phyloP scores from a whole-genome alignment of 2,888 invertebrate species.

The Agrochola macilenta region DNA sequence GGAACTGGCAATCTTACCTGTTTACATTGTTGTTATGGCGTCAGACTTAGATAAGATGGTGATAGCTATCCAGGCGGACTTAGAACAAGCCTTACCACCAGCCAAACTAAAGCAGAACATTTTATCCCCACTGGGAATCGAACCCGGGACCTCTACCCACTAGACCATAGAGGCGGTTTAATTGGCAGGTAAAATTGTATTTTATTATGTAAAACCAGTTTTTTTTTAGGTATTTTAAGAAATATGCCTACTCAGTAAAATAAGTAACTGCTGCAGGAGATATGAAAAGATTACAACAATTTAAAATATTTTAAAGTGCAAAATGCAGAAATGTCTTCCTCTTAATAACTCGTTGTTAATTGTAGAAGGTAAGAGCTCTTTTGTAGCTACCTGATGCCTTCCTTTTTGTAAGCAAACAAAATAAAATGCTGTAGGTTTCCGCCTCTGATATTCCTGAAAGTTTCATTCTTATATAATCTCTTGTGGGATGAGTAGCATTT shows the following conservation, averaged over 20 bases:
- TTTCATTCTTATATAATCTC: conserved; percentile 48
- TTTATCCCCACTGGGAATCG: no score
- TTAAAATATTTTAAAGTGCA: not conserved
- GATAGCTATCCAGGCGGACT: no score
- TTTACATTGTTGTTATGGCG: no score
- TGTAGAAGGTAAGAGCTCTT: conserved; percentile 58
- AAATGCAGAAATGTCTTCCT: conserved; percentile 42
- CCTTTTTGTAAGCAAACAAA: conserved; percentile 46
- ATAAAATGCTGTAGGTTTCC: conserved; percentile 49
- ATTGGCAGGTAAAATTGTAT: no score
- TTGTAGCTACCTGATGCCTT: conserved; percentile 39
- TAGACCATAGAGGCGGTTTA: no score
- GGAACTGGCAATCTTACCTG: no score
- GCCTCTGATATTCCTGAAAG: conserved; percentile 33
- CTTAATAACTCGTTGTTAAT: conserved; percentile 62
- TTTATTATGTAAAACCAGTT: not conserved
- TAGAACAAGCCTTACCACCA: no score
- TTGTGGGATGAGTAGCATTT: conserved; percentile 29
- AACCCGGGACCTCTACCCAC: no score
- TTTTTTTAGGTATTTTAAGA: not conserved
- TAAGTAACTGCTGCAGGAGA: not conserved
- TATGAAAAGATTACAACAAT: no score
- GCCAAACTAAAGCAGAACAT: no score
- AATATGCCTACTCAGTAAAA: not conserved
- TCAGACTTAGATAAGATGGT: no score